Evolutionary conservation across 2,113 vertebrate genomes (phyloP).

Genomic region (Turnix velox): DNA sequence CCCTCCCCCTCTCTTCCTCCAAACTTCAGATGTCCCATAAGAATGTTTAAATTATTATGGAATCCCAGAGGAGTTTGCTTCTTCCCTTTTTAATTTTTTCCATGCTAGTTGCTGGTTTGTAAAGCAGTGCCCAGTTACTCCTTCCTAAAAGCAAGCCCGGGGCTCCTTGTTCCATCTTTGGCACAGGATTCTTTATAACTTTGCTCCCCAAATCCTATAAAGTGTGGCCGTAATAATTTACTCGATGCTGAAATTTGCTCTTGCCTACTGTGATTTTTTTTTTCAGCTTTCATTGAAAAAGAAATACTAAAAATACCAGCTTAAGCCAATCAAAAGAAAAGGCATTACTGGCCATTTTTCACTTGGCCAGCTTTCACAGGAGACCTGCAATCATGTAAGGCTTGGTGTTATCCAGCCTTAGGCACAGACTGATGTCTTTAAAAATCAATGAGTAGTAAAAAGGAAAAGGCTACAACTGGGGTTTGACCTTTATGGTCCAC

Average conservation of each 20-base stretch:
- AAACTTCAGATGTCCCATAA: constrained; percentile 19
- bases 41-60: constrained; percentile 6
- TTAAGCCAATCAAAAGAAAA: background rate
- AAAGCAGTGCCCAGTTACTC: constrained; percentile 13
- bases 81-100: constrained; percentile 29
- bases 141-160: background rate
- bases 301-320: background rate
- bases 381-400: background rate
- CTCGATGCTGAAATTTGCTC: background rate
- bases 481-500: background rate
- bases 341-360: background rate
- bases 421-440: background rate
- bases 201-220: constrained; percentile 9
- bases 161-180: background rate
- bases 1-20: background rate
- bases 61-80: background rate
- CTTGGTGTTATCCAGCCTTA: background rate
- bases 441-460: background rate
- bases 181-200: background rate
- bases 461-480: background rate
- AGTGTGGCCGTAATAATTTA: background rate
- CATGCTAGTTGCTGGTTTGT: background rate
- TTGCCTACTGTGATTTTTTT: constrained; percentile 22
- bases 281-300: background rate
- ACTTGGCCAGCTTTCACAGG: background rate